Evolutionary conservation across 2,113 vertebrate genomes (phyloP).

Genomic region (human): GRCh38 chr14:49141001-49141500

Average conservation of each 20-base stretch:
- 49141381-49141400: background rate
- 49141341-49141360: constrained; percentile 16
- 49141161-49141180: background rate
- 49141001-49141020: constrained; percentile 54
- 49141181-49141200: constrained; percentile 9
- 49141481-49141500: constrained; percentile 41
- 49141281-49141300: constrained; percentile 3
- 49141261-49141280: constrained; percentile 47
- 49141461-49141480: background rate
- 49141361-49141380: background rate
- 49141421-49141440: constrained; percentile 20
- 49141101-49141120: constrained; percentile 68
- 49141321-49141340: background rate
- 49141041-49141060: constrained; percentile 52
- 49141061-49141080: constrained; percentile 55
- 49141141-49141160: constrained; percentile 49
- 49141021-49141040: constrained; percentile 65
- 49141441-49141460: constrained; percentile 26
- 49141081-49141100: constrained; percentile 59
- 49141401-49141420: constrained; percentile 30
- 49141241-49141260: constrained; percentile 26
- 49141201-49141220: constrained; percentile 9
- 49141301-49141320: constrained; percentile 50
- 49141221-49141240: constrained; percentile 42
- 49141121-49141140: background rate